Percentiles rank a stretch among this genome's conserved stretches.
phyloP scores from a whole-genome alignment of 2,888 invertebrate species.

The Acleris cristana region DNA sequence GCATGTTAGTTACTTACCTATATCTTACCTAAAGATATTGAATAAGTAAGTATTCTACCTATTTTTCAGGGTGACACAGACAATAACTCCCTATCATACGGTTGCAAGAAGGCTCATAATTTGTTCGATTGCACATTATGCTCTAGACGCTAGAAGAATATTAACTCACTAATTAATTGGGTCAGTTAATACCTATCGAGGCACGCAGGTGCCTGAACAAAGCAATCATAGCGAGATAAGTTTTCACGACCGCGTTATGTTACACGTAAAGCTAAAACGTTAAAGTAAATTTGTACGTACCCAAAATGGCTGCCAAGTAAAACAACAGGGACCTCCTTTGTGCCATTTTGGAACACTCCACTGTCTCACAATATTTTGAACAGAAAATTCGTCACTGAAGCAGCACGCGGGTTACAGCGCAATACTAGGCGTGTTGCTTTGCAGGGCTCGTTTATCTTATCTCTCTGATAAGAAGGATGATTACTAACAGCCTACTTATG shows the following conservation, averaged over 20 bases:
- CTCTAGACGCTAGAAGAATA: too few relatives aligned
- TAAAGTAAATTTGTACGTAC: conserved; percentile 60
- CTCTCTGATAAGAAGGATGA: conserved; percentile 65
- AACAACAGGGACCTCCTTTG: conserved; percentile 70
- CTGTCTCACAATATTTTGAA: conserved; percentile 34
- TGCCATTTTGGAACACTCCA: conserved; percentile 64
- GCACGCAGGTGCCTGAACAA: conserved; percentile 12
- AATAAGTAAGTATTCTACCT: too few relatives aligned
- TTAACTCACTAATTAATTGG: not conserved
- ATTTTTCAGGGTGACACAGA: too few relatives aligned
- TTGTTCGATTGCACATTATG: too few relatives aligned
- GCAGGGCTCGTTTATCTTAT: conserved; percentile 58
- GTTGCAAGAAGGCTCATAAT: too few relatives aligned
- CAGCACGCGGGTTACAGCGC: conserved; percentile 56
- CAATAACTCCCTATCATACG: too few relatives aligned
- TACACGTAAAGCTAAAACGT: not conserved
- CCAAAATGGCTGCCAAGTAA: conserved; percentile 79
- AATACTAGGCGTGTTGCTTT: conserved; percentile 61
- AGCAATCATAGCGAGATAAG: conserved; percentile 24
- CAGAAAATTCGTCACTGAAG: conserved; percentile 37
- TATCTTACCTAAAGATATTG: too few relatives aligned
- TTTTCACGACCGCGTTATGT: not conserved
- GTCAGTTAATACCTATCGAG: not conserved
- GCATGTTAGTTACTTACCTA: too few relatives aligned
- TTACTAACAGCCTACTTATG: conserved; percentile 55